Base-by-base conservation (phyloP, 2,888 invertebrate species). In the Lathronympha strigana region DNA sequence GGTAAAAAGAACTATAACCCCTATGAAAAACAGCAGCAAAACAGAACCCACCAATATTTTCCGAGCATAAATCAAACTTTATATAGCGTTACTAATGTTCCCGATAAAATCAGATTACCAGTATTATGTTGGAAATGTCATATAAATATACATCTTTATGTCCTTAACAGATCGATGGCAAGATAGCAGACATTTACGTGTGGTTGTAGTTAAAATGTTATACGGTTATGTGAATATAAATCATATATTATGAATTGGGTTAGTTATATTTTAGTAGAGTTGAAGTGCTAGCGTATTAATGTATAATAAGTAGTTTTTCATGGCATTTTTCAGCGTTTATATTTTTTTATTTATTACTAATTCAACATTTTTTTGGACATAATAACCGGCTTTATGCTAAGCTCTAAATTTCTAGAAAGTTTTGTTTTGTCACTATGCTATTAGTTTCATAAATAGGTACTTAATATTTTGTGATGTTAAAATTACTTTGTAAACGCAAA, bases 121-220 rank as follows among this genome's bases (percentile, higher is more conserved):
- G 53, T 53, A 60, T 45, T 54, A 61, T 54, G 47, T 17, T 53
- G 28, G 25, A 54, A 38, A 45, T 49, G 60, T 66, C 66, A 66
- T 31, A 66, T 61, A 66, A 66, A 54, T 66, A 54, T 66, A 61
- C 61, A 53, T 66, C 40, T 66, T 66, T 66, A 66, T 61, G 66
- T 40, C 60, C 23, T 38, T 43, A 28, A 21, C 54, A 61, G 66
- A 66, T 66, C 38, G 45, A 61, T 49, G 54, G 57, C 0, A 25
- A 51, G 66, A 66, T 66, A 66, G 54, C 40, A 19, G 45, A 45
- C 33, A 23, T 19, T 43, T 11, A 43, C 33, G 17, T 38, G 38
- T 21, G 54, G 25, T 49, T 54, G 53, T 8, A 19, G 45, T 60
- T 60, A 23, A 66, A 54, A 47, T 66, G 54, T 61, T 53, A 54